Evolutionary conservation across 2,888 invertebrate genomes (phyloP).

Genomic region (Miltochrista miniata): DNA sequence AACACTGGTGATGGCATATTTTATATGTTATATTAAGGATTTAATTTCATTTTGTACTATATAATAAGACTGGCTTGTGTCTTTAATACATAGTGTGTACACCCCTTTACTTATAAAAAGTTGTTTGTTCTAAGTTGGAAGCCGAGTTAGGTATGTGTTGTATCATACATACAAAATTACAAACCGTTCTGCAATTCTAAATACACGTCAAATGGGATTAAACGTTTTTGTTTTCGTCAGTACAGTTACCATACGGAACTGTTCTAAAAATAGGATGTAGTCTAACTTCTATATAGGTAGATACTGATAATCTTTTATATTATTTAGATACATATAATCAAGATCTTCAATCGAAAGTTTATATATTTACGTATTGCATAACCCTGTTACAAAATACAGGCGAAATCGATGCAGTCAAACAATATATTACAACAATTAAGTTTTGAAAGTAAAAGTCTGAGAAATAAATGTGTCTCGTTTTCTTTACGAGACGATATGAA

Average conservation of each 20-base stretch:
- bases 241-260: slow-evolving; percentile 26
- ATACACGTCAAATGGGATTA: slow-evolving; percentile 24
- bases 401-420: no score
- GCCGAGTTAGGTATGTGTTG: slow-evolving; percentile 31
- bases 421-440: no score
- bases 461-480: no score
- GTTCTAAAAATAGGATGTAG: slow-evolving; percentile 53
- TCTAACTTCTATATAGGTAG: slow-evolving; percentile 53
- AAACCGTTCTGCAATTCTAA: slow-evolving; percentile 7
- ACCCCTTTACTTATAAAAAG: slow-evolving; percentile 4
- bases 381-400: no score
- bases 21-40: slow-evolving; percentile 37
- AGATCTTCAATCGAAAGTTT: background rate
- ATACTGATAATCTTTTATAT: slow-evolving; percentile 55
- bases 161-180: slow-evolving; percentile 19
- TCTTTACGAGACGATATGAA: no score
- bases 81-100: slow-evolving; percentile 32
- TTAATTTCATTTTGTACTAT: slow-evolving; percentile 39
- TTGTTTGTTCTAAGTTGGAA: slow-evolving; percentile 18
- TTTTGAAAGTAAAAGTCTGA: no score
- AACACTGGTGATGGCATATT: slow-evolving; percentile 71
- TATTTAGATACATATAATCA: slow-evolving; percentile 25
- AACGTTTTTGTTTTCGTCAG: slow-evolving; percentile 15
- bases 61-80: slow-evolving; percentile 54
- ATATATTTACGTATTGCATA: background rate